Percentiles rank a stretch among this genome's conserved stretches.
Evolutionary conservation across 2,888 invertebrate genomes (phyloP).

Genomic region (Pterostichus niger): DNA sequence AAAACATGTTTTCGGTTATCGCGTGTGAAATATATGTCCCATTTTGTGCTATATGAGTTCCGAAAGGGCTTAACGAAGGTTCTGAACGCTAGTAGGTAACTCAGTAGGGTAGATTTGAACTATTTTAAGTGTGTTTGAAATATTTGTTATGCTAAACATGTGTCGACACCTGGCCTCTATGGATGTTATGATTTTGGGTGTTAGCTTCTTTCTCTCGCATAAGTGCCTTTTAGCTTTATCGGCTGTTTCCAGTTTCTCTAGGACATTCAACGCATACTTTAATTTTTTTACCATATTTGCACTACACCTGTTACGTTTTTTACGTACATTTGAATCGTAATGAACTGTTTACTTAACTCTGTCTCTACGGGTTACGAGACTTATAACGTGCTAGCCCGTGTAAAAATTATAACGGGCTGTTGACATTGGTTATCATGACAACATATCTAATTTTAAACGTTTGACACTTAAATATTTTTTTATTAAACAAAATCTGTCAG

Average conservation of each 20-base stretch:
- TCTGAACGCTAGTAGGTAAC: constrained; percentile 1
- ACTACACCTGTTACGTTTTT: constrained; percentile 4
- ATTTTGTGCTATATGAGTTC: constrained; percentile 50
- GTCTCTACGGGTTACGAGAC: too few relatives aligned
- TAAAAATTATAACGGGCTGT: too few relatives aligned
- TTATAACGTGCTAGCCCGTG: too few relatives aligned
- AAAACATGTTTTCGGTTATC: constrained; percentile 57
- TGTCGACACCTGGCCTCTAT: constrained; percentile 52
- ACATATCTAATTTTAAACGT: too few relatives aligned
- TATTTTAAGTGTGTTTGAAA: constrained; percentile 50
- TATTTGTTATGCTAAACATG: constrained; percentile 46
- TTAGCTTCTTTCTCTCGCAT: constrained; percentile 13
- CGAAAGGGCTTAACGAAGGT: constrained; percentile 54
- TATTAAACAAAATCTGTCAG: too few relatives aligned
- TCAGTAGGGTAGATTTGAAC: constrained; percentile 7
- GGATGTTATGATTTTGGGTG: background rate
- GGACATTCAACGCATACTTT: constrained; percentile 1
- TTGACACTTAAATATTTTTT: too few relatives aligned
- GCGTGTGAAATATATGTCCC: constrained; percentile 47
- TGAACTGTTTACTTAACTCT: too few relatives aligned
- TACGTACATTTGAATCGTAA: too few relatives aligned
- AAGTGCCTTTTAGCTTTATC: constrained; percentile 15
- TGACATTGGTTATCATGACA: too few relatives aligned
- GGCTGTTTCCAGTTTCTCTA: background rate
- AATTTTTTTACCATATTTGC: background rate